Conservation (phyloP, 2,113 vertebrate species). For the Sander lucioperca region DNA sequence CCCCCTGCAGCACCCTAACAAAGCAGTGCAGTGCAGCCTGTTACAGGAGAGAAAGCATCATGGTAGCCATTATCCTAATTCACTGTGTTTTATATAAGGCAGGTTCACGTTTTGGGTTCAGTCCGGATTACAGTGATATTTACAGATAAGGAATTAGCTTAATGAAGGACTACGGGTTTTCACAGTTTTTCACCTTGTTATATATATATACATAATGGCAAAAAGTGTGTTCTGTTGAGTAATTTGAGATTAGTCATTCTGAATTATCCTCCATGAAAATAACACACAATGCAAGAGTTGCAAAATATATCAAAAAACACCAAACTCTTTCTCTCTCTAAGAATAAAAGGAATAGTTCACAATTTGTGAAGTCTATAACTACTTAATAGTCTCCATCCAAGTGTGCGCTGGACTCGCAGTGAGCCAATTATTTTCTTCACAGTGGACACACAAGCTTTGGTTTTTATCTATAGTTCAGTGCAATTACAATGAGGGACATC, state of each 20-base stretch:
- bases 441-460: conserved; percentile 22
- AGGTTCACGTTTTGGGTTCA: conserved; percentile 7
- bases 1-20: conserved; percentile 33
- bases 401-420: conserved; percentile 11
- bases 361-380: neutral
- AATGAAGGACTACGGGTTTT: neutral
- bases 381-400: conserved; percentile 9
- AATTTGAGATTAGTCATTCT: neutral
- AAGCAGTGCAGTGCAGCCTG: conserved; percentile 16
- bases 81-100: conserved; percentile 29
- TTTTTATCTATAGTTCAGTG: conserved; percentile 25
- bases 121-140: neutral
- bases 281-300: neutral
- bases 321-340: conserved; percentile 12
- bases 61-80: conserved; percentile 30
- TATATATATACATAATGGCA: neutral
- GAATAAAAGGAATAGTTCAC: neutral
- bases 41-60: conserved; percentile 9
- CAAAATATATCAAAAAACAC: neutral
- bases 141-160: conserved; percentile 11
- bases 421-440: conserved; percentile 13
- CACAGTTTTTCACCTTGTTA: neutral
- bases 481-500: conserved; percentile 18
- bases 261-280: neutral
- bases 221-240: neutral